Base-by-base conservation (phyloP, 1,140 invertebrate species). In the Papilio machaon region DNA sequence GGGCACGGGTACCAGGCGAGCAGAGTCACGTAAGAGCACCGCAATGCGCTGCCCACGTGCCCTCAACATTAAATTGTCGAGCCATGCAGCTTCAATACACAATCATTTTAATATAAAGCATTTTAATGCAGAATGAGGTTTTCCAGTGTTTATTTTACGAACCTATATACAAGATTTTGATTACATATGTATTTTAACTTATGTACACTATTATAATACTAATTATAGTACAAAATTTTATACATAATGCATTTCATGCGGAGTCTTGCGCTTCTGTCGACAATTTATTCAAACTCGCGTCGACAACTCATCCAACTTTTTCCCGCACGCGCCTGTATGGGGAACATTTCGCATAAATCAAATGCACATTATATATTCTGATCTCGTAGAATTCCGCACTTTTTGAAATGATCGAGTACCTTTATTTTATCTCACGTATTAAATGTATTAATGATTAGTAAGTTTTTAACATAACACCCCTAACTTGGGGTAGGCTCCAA, bases 41-140 rank as follows among this genome's bases (percentile, higher is more conserved):
- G 77, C 77, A 79, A 79, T 67, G 58, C 77, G 77, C 77, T n/a
- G 77, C 77, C 38, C 58, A 79, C 77, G 58, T 79, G 77, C 77
- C 38, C 11, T 58, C 77, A 19, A 64, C 17, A 79, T 67, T 79
- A 79, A 79, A 67, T 67, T 54, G 74, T 54, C 77, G n/a, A 35
- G 3, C 17, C 35, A 79, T 79, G 58, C 58, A 47, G 54, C 54
- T 46, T 64, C 58, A 52, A 78, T 77, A 78, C 64, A 60, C 54
- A 78, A 60, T 58, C 43, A 43, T 60, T 78, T 78, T 60, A 30
- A 58, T 58, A 77, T 38, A 77, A 77, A 60, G 11, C 73, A 74
- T 77, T 54, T 58, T 30, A 8, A 76, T 30, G 74, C 19, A 8
- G 74, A 30, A 8, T 30, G 47, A 17, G 11, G 43, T 35, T 73